These are phyloP conservation scores for Sciaenops ocellatus DNA, from an alignment of 2,797 vertebrate genomes.

Conservation along the genomic window DNA sequence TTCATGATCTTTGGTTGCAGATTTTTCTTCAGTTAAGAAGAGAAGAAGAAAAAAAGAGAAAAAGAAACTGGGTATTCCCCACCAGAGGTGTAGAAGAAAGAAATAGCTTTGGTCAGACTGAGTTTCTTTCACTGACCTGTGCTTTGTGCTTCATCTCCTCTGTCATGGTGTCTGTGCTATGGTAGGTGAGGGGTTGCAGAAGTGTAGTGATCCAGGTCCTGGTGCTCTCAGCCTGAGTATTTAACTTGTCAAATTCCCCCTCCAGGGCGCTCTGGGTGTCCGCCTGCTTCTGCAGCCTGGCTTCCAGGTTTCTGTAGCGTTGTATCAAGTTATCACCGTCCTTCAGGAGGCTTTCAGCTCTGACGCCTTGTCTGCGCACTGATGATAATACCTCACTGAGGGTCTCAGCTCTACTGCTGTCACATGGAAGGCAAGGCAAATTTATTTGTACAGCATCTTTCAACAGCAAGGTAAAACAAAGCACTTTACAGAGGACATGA, in stretches of 20 bases:
- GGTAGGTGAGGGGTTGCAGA: slow-evolving; percentile 75
- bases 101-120: not conserved
- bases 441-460: not conserved
- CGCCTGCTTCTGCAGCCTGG: slow-evolving; percentile 68
- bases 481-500: no score
- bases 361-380: slow-evolving; percentile 85
- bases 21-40: not conserved
- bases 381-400: slow-evolving; percentile 83
- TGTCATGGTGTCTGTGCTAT: slow-evolving; percentile 61
- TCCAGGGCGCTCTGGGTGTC: slow-evolving; percentile 69
- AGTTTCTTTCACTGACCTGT: slow-evolving; percentile 80
- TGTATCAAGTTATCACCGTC: slow-evolving; percentile 83
- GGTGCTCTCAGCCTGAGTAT: slow-evolving; percentile 76
- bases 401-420: slow-evolving; percentile 83
- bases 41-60: not conserved
- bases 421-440: not conserved
- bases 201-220: slow-evolving; percentile 85
- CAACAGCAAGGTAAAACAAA: not conserved
- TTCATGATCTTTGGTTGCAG: no score
- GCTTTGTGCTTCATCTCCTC: slow-evolving; percentile 82
- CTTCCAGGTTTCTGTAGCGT: slow-evolving; percentile 84
- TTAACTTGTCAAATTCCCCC: slow-evolving; percentile 74
- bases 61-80: not conserved
- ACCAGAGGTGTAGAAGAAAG: no score
- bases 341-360: slow-evolving; percentile 81